Conservation (phyloP, 2,888 invertebrate species). For the Lithophane leautieri region DNA sequence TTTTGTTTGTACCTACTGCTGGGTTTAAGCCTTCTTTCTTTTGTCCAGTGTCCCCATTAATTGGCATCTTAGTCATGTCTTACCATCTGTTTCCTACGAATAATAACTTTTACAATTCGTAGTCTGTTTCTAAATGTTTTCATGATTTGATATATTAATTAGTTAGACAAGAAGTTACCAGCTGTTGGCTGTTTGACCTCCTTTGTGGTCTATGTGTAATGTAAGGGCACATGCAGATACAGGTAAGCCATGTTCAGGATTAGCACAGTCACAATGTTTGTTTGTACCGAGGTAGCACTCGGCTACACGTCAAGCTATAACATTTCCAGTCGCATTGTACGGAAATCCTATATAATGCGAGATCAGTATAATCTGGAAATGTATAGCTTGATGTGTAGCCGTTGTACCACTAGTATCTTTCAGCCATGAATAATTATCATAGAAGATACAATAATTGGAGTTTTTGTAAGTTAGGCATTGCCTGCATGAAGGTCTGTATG, state of each 20-base stretch:
- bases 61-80: constrained; percentile 10
- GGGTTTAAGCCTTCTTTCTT: constrained; percentile 20
- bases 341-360: too few species aligned
- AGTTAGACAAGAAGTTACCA: neutral
- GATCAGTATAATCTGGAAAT: too few species aligned
- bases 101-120: too few species aligned
- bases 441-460: neutral
- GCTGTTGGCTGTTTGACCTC: neutral
- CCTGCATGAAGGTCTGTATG: neutral
- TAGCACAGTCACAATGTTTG: neutral
- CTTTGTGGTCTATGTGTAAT: neutral
- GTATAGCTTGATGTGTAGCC: too few species aligned
- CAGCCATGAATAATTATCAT: neutral
- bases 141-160: constrained; percentile 3
- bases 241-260: neutral
- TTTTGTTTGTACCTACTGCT: constrained; percentile 34
- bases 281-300: too few species aligned
- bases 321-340: too few species aligned
- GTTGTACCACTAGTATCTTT: too few species aligned
- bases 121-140: too few species aligned
- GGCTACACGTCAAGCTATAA: too few species aligned
- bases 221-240: neutral
- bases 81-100: neutral
- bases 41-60: constrained; percentile 13
- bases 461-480: neutral